Evolutionary conservation across 2,797 vertebrate species (phyloP).

Genomic region (Coregonus suidteri): DNA sequence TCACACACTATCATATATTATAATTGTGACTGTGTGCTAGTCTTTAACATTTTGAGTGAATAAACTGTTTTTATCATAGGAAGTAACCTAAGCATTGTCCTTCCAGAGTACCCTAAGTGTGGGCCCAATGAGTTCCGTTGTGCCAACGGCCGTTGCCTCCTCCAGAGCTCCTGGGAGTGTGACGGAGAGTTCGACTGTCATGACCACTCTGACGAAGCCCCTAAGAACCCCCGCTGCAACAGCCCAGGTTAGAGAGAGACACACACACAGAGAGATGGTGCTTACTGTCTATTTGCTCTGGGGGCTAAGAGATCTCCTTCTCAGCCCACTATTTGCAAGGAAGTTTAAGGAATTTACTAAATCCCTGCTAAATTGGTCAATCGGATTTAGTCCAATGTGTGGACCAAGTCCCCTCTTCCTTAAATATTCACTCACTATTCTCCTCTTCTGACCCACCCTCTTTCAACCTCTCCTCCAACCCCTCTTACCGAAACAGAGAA

Average conservation of each 20-base stretch:
- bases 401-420: constrained; percentile 44
- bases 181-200: constrained; percentile 95
- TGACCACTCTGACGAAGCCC: constrained; percentile 92
- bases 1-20: no score
- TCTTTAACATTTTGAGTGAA: no score
- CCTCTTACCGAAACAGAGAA: constrained; percentile 75
- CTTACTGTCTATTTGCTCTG: no score
- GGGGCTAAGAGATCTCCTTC: neutral
- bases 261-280: neutral
- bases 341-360: no score
- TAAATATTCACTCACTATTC: constrained; percentile 64
- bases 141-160: constrained; percentile 91
- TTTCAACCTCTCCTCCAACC: no score
- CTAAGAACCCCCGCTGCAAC: constrained; percentile 88
- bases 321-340: neutral
- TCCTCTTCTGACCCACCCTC: constrained; percentile 51
- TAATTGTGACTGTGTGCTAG: no score
- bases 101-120: constrained; percentile 89
- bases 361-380: neutral
- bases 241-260: constrained; percentile 77
- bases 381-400: neutral
- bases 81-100: neutral
- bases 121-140: constrained; percentile 91
- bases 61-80: no score
- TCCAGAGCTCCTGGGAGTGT: constrained; percentile 92